A percentile compares a stretch with the other conserved stretches of the same genome.
phyloP scores from a whole-genome alignment of 2,888 invertebrate species.

The Perithous albicinctus region DNA sequence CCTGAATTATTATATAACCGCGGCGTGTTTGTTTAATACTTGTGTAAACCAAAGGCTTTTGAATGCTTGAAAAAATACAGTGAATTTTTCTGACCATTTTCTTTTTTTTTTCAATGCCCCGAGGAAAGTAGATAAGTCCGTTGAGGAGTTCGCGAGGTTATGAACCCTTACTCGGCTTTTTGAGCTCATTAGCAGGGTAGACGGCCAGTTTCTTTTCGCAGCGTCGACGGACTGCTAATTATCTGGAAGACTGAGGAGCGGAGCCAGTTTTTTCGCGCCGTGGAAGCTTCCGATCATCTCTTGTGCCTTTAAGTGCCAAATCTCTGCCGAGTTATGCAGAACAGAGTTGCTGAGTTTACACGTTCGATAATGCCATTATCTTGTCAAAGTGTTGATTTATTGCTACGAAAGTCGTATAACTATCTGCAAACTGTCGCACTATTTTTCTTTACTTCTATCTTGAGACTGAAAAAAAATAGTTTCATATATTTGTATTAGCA shows the following conservation, averaged over 20 bases:
- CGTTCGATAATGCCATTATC: constrained; percentile 68
- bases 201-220: constrained; percentile 55
- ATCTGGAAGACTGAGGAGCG: constrained; percentile 46
- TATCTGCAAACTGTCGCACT: neutral
- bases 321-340: constrained; percentile 4
- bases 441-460: too few species aligned
- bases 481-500: too few species aligned
- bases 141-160: neutral
- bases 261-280: constrained; percentile 2
- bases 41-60: neutral
- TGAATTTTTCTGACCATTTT: constrained; percentile 18
- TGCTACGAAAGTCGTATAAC: neutral
- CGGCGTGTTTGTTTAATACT: neutral
- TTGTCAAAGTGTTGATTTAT: neutral
- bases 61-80: neutral
- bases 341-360: constrained; percentile 65
- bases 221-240: constrained; percentile 67
- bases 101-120: neutral
- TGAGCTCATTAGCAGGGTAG: constrained; percentile 68
- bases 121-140: constrained; percentile 24
- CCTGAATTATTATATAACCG: neutral
- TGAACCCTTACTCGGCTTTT: constrained; percentile 63
- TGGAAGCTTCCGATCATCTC: neutral
- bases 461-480: too few species aligned
- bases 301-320: constrained; percentile 4